Base-by-base conservation (phyloP, 2,113 vertebrate genomes). In the Rhinoderma darwinii region DNA sequence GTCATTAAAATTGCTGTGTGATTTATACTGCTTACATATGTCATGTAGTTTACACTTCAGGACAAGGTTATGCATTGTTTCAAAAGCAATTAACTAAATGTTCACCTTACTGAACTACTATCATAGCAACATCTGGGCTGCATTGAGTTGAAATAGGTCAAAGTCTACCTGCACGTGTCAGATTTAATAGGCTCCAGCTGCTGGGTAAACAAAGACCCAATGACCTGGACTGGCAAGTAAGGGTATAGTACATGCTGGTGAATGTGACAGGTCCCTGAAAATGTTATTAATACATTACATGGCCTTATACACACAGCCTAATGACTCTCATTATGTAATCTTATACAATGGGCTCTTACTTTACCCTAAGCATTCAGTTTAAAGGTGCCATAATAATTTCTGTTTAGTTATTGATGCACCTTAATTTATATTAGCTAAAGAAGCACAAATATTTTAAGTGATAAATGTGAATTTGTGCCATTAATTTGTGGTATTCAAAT, bases 71-170 rank as follows among this genome's bases (percentile, higher is more conserved):
- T 30, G 27, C 44, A 78, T 50, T 78, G 75, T 78, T 78, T 78
- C 44, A 47, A 78, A 78, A 63, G 56, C 61, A 82, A 82, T 66
- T 41, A 82, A 43, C 79, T 43, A 82, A 82, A 66, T 63, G 79
- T 82, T 82, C 79, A 82, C 56, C 79, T 82, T 82, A 66, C 51
- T 82, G 56, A 82, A 59, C 56, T 44, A 63, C 56, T 82, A 63
- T 84, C 51, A 78, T 27, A 78, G 43, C 43, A 76, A 85, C 85
- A 87, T 81, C 63, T 87, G 83, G 74, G 72, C 59, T 61, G 66
- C 78, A 70, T 87, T 87, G 44, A 72, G 30, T n/a, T 82, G 12
- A 74, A 61, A 20, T 44, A 82, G 85, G 78, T 74, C 66, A 87
- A 87, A 61, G 35, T 82, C 47, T 87, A 73, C 50, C 77, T 73